A percentile compares a stretch with the other conserved stretches of the same genome.
Conservation (phyloP, 2,113 vertebrate genomes). For the Thalassoma bifasciatum region DNA sequence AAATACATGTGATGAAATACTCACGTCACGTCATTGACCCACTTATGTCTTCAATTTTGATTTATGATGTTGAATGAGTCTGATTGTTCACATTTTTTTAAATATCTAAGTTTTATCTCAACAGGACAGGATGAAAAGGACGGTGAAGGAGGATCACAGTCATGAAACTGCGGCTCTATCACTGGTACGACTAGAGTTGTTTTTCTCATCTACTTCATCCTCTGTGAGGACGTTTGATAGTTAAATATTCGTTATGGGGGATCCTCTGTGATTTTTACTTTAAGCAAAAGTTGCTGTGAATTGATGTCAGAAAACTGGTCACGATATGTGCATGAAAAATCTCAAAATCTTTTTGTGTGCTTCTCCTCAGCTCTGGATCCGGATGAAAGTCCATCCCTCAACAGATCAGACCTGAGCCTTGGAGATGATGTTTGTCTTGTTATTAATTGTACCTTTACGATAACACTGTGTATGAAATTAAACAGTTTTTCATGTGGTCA, state of each 20-base stretch:
- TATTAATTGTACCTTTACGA: too few species aligned
- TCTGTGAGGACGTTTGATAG: neutral
- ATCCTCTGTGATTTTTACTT: neutral
- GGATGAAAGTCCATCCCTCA: neutral
- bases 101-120: neutral
- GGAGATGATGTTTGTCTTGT: too few species aligned
- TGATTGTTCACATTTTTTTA: neutral
- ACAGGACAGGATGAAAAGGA: neutral
- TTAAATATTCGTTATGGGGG: neutral
- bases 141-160: neutral
- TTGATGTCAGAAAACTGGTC: neutral
- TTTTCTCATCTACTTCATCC: neutral
- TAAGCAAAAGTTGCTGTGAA: neutral
- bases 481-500: too few species aligned
- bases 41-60: neutral
- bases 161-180: neutral
- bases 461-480: too few species aligned
- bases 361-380: constrained; percentile 42
- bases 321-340: neutral
- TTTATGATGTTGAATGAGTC: neutral
- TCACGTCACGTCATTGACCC: too few species aligned
- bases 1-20: too few species aligned
- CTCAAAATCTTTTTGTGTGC: neutral
- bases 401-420: neutral
- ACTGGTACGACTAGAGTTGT: neutral